Evolutionary conservation across 2,797 vertebrate species (phyloP).

Genomic region (Tokudaia tokunoshimensis): DNA sequence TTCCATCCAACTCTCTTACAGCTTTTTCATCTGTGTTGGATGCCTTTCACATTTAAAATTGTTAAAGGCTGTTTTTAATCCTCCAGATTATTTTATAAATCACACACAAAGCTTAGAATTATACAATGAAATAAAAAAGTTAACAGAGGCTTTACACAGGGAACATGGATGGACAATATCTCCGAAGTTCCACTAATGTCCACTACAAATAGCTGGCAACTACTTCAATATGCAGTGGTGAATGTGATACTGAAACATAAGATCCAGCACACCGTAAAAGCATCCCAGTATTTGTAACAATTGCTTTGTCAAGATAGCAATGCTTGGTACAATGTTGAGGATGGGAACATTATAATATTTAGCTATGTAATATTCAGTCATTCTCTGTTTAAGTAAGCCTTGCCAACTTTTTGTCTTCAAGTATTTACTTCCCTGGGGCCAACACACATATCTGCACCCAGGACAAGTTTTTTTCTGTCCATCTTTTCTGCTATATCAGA

Average conservation of each 20-base stretch:
- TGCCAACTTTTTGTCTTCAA: background rate
- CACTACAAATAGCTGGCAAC: background rate
- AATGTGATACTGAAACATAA: background rate
- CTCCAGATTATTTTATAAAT: background rate
- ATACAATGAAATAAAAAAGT: background rate
- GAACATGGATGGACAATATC: background rate
- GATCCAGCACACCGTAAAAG: background rate
- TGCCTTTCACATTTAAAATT: background rate
- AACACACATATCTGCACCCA: background rate
- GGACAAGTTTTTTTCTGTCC: background rate
- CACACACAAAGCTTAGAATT: background rate
- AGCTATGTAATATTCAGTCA: background rate
- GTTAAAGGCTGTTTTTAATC: background rate
- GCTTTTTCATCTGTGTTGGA: background rate
- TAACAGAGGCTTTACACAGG: background rate
- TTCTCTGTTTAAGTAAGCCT: background rate
- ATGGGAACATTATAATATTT: background rate
- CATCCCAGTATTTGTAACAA: background rate
- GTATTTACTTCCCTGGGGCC: background rate
- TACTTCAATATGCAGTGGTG: background rate
- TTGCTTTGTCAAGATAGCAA: background rate
- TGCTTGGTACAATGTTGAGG: background rate
- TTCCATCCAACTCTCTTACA: background rate
- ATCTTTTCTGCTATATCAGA: background rate
- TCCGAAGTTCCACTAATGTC: background rate